These are phyloP conservation scores for Ochropacha duplaris DNA, from an alignment of 2,888 invertebrate species.

Conservation along the genomic window DNA sequence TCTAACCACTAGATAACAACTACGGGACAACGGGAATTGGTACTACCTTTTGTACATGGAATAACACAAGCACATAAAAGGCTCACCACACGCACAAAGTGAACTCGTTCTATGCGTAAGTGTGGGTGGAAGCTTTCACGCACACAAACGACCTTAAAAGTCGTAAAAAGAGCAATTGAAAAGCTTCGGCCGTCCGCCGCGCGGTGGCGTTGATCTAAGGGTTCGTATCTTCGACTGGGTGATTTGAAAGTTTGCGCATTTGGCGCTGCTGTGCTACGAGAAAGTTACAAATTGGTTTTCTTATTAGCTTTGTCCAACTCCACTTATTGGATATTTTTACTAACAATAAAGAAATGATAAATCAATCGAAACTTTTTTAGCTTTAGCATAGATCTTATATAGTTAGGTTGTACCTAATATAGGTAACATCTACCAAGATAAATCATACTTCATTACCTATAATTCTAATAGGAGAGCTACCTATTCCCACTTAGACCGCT, in stretches of 20 bases:
- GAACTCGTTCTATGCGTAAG: conserved; percentile 48
- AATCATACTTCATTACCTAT: too few relatives aligned
- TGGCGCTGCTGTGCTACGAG: conserved; percentile 65
- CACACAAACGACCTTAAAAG: conserved; percentile 51
- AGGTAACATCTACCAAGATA: too few relatives aligned
- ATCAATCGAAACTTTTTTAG: not conserved
- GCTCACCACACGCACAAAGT: conserved; percentile 65
- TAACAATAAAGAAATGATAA: not conserved
- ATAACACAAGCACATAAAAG: conserved; percentile 67
- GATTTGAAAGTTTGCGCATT: conserved; percentile 44
- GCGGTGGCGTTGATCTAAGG: conserved; percentile 70
- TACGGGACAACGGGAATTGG: conserved; percentile 45
- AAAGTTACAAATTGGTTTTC: conserved; percentile 62
- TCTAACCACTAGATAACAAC: conserved; percentile 66
- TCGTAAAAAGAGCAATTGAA: conserved; percentile 72
- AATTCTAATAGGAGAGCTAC: too few relatives aligned
- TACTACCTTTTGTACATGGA: conserved; percentile 63
- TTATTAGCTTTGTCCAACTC: conserved; percentile 47
- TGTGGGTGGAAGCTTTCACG: conserved; percentile 68
- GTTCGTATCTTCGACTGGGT: conserved; percentile 53
- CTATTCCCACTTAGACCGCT: too few relatives aligned
- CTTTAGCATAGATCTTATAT: not conserved
- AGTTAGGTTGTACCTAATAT: too few relatives aligned
- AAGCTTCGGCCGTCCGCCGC: conserved; percentile 79
- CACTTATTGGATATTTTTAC: conserved; percentile 35